Conservation (phyloP, 2,888 invertebrate species). For the Zootermopsis nevadensis region DNA sequence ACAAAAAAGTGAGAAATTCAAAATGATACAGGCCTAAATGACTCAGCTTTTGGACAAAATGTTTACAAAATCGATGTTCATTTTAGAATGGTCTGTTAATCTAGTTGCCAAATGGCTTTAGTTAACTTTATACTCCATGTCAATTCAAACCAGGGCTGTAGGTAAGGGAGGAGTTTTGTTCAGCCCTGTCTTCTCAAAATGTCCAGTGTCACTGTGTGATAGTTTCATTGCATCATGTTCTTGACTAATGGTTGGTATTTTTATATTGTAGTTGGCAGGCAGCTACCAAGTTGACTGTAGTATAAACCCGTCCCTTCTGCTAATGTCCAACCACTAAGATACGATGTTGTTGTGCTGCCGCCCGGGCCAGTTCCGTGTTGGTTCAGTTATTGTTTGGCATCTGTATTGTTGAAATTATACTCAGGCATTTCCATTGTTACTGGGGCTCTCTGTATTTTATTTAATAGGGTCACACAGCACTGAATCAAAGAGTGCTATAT, state of each 20-base stretch:
- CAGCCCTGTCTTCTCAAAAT: conserved; percentile 46
- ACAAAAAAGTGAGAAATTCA: conserved; percentile 46
- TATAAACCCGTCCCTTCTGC: conserved; percentile 51
- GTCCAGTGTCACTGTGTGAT: conserved; percentile 50
- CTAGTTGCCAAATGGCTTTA: conserved; percentile 52
- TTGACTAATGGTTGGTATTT: conserved; percentile 52
- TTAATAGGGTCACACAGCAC: conserved; percentile 1
- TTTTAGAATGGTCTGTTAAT: conserved; percentile 50
- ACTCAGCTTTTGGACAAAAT: conserved; percentile 51
- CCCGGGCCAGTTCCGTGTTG: conserved; percentile 41
- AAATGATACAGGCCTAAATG: conserved; percentile 52
- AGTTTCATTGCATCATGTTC: conserved; percentile 48
- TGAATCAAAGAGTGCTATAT: background rate
- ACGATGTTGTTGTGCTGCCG: conserved; percentile 44
- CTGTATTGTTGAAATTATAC: conserved; percentile 42
- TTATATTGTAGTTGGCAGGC: conserved; percentile 52
- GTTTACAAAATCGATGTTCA: conserved; percentile 50
- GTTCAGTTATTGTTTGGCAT: conserved; percentile 42
- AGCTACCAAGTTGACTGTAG: conserved; percentile 47
- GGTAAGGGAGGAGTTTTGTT: conserved; percentile 40
- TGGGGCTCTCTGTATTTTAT: conserved; percentile 16
- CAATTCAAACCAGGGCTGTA: conserved; percentile 54
- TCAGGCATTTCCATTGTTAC: conserved; percentile 36
- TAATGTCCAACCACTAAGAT: conserved; percentile 45
- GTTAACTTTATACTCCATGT: conserved; percentile 53